Conservation (phyloP, 2,113 vertebrate genomes). For the Chauna torquata region DNA sequence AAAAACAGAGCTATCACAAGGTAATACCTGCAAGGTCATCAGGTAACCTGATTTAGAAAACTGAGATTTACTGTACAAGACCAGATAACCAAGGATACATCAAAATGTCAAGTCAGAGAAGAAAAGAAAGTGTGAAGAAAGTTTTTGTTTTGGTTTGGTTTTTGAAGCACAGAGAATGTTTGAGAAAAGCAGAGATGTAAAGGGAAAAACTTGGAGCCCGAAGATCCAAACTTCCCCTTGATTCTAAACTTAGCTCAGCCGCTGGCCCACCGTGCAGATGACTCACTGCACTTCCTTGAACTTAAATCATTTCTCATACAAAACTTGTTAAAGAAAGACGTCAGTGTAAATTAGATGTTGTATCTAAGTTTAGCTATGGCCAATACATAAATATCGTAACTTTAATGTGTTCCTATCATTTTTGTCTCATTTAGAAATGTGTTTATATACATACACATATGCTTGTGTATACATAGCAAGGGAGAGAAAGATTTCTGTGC, state of each 20-base stretch:
- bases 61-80: neutral
- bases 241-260: constrained; percentile 81
- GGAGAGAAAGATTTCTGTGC: constrained; percentile 26
- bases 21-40: neutral
- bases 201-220: constrained; percentile 56
- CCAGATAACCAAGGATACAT: neutral
- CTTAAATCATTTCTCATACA: constrained; percentile 81
- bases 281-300: constrained; percentile 81
- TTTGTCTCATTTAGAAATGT: constrained; percentile 65
- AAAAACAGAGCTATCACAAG: neutral
- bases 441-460: neutral
- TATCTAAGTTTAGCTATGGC: constrained; percentile 78
- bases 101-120: neutral
- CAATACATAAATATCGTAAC: constrained; percentile 76
- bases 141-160: neutral
- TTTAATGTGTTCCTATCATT: constrained; percentile 65
- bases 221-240: constrained; percentile 68
- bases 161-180: neutral
- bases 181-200: constrained; percentile 58
- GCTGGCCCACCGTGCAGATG: constrained; percentile 78
- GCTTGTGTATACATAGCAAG: neutral
- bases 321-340: constrained; percentile 85
- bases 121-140: neutral
- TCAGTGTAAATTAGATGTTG: constrained; percentile 84
- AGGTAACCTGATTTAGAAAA: neutral